Base-by-base conservation (phyloP, 2,888 invertebrate genomes). In the Clepsis dumicolana region DNA sequence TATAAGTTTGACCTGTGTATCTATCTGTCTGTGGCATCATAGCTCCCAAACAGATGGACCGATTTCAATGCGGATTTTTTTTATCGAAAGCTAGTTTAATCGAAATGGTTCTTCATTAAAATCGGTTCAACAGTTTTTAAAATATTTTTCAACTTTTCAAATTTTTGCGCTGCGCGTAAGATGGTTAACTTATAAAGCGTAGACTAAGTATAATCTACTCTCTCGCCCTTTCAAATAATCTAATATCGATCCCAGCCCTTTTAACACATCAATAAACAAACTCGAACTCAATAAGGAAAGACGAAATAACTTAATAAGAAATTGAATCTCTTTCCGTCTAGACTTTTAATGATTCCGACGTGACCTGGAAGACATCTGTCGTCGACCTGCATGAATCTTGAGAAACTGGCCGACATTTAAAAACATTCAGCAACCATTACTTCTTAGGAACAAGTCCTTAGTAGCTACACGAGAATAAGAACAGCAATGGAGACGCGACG, bases 291-390 rank as follows among this genome's bases (percentile, higher is more conserved):
- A 57, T 63, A 59, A 41, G 24, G 48, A 14, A 56, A 66, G 44
- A 50, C 62, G 50, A 63, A 67, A 67, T 67, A 75, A 78, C 77
- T 76, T 77, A 80, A 82, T 82, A 80, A 83, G 77, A 82, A 82
- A 83, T 81, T 78, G 80, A 85, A 85, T 81, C 73, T 73, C 72
- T 75, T 77, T 76, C 75, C 77, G 85, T 87, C 86, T 86, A 87
- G 85, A 86, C 86, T 82, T 82, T 82, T 82, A 83, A 82, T 80
- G 82, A 83, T 80, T 75, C 64, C 70, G 77, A 80, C 79, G 79
- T 78, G 78, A 76, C 79, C 72, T 64, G 70, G 71, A 75, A 74
- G 73, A 72, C 71, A 73, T 41, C 67, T 64, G 54, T 65, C 70
- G 72, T 73, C 53, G 64, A 64, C 54, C 53, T 59, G 56, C 41